A percentile compares a stretch with the other conserved stretches of the same genome.
Evolutionary conservation across 2,888 invertebrate genomes (phyloP).

Genomic region (Stenurella melanura): DNA sequence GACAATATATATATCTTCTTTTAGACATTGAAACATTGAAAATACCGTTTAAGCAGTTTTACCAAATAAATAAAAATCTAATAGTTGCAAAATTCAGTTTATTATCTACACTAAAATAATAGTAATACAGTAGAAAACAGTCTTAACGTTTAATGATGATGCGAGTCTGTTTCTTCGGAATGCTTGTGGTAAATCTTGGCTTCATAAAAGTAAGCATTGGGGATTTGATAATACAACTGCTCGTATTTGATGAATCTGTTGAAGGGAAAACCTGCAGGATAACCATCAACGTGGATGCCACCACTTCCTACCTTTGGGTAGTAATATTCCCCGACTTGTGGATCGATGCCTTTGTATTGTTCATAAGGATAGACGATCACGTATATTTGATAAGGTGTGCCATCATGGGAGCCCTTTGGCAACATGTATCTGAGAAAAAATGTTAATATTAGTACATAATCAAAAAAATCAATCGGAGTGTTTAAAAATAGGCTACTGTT

Average conservation of each 20-base stretch:
- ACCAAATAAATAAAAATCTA: no score
- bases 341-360: conserved; percentile 55
- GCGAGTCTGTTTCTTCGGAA: conserved; percentile 55
- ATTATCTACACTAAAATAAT: not conserved
- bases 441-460: conserved; percentile 15
- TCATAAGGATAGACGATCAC: conserved; percentile 74
- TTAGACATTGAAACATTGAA: no score
- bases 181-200: conserved; percentile 78
- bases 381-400: conserved; percentile 76
- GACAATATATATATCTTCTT: no score
- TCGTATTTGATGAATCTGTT: conserved; percentile 79
- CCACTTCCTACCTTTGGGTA: conserved; percentile 21
- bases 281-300: conserved; percentile 77
- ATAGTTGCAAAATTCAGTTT: not conserved
- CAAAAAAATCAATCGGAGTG: no score
- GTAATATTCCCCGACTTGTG: conserved; percentile 29
- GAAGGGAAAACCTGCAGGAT: conserved; percentile 84
- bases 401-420: conserved; percentile 81
- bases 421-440: conserved; percentile 69
- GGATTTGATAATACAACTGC: conserved; percentile 77
- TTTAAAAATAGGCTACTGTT: no score
- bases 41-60: no score
- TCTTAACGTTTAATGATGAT: conserved; percentile 56
- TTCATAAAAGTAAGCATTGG: conserved; percentile 82
- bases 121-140: conserved; percentile 16